Evolutionary conservation across 2,113 vertebrate species (phyloP), one percentile per base, ranked within the genome.

Genomic region (Nerophis ophidion): DNA sequence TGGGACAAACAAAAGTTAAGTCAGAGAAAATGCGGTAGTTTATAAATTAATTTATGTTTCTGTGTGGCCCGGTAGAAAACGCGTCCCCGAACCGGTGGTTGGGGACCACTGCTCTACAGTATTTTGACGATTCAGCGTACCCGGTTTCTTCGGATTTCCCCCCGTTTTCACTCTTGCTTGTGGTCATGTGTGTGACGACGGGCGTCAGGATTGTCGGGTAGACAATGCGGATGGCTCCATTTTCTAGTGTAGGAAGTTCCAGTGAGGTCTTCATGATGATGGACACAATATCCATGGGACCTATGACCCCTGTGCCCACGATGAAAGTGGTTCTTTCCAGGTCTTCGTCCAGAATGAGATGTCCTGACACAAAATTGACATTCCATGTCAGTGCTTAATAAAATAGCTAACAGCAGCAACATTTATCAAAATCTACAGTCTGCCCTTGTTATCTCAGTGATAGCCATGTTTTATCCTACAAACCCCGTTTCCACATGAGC

Each of bases 301-400:
- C 90, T 33, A 99, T 91, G 0, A 82, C 26, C 52, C 97, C 97
- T 0, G 90, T 93, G 68, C 88, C 84, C 19, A 97, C 79, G 16
- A 96, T 80, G 69, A 99, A 94, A 5, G 92, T 94, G 65, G 89
- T 92, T 58, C 84, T 89, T 63, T 95, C 93, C 45, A 89, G 75
- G 12, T 96, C 94, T 79, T 95, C 92, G 0, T 98, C 94, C 79
- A 99, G 85, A 66, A 98, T 90, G 0, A 98, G 87, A 78, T 98
- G 96, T 74, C 96, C 97, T 98, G 61, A 9, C 1, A n/a, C 46
- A 47, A 6, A 6, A 15, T 15, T 15, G 14, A 14, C 0, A 15
- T 72, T 66, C 67, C 26, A 26, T 26, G 26, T 26, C 4, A 26
- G 26, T 26, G 26, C 26, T 26, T 26, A 26, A 26, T 26, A 26